Conservation (phyloP, 2,113 vertebrate genomes). For the Zapus hudsonius region DNA sequence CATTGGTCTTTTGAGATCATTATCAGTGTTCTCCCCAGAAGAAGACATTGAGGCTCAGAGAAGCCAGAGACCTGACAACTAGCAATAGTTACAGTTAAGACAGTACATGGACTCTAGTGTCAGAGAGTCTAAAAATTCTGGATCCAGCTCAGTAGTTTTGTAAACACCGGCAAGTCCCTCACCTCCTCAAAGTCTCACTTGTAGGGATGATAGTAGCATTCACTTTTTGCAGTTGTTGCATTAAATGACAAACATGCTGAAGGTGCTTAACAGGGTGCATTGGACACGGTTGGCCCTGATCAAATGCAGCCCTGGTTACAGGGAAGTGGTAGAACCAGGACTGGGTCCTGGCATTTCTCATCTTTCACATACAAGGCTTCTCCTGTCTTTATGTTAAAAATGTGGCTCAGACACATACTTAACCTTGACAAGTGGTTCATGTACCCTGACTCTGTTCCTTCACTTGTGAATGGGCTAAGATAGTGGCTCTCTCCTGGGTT, state of each 20-base stretch:
- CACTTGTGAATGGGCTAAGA: not conserved
- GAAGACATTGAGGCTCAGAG: not conserved
- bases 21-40: not conserved
- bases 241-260: slow-evolving; percentile 4
- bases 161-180: not conserved
- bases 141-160: not conserved
- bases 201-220: not conserved
- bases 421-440: not conserved
- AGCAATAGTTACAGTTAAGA: not conserved
- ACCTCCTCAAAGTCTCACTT: not conserved
- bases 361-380: not conserved
- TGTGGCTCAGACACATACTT: not conserved
- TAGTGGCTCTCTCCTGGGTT: not conserved
- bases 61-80: not conserved
- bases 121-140: not conserved
- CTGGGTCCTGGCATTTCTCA: not conserved
- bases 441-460: not conserved
- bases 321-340: not conserved
- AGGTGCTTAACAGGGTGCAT: not conserved
- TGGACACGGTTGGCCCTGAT: not conserved
- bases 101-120: not conserved
- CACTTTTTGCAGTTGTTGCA: not conserved
- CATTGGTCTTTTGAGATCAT: not conserved
- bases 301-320: not conserved
- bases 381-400: not conserved